These are phyloP conservation scores for Gyps fulvus DNA, from an alignment of 2,113 vertebrate genomes.

Conservation along the genomic window DNA sequence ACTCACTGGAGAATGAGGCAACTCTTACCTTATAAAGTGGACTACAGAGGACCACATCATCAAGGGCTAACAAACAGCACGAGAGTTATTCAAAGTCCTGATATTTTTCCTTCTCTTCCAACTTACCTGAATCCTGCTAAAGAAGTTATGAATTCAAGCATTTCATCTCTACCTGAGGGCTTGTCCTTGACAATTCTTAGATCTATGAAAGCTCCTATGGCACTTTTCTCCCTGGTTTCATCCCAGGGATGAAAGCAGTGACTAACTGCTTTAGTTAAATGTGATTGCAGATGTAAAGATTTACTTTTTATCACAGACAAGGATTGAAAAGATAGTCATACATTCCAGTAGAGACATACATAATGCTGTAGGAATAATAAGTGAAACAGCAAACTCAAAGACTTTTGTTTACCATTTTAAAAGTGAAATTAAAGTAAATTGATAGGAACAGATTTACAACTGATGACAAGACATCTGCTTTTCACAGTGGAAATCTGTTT, in stretches of 20 bases:
- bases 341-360: background rate
- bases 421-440: background rate
- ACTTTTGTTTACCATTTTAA: background rate
- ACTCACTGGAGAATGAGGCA: background rate
- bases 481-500: conserved; percentile 1
- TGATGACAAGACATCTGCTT: background rate
- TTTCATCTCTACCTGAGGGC: background rate
- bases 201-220: background rate
- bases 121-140: background rate
- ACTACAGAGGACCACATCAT: background rate
- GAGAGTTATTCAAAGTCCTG: background rate
- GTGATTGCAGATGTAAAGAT: background rate
- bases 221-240: background rate
- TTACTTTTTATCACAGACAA: background rate
- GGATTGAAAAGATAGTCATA: background rate
- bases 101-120: background rate
- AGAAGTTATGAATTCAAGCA: background rate
- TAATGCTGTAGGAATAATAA: background rate
- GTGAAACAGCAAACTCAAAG: background rate
- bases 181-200: background rate
- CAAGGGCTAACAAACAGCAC: background rate
- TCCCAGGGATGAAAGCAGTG: background rate
- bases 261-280: background rate
- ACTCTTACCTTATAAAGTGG: background rate
- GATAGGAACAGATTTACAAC: background rate